Percentiles rank a stretch among this genome's conserved stretches.
Evolutionary conservation across 2,113 vertebrate genomes (phyloP).

Genomic region (Etheostoma cragini): DNA sequence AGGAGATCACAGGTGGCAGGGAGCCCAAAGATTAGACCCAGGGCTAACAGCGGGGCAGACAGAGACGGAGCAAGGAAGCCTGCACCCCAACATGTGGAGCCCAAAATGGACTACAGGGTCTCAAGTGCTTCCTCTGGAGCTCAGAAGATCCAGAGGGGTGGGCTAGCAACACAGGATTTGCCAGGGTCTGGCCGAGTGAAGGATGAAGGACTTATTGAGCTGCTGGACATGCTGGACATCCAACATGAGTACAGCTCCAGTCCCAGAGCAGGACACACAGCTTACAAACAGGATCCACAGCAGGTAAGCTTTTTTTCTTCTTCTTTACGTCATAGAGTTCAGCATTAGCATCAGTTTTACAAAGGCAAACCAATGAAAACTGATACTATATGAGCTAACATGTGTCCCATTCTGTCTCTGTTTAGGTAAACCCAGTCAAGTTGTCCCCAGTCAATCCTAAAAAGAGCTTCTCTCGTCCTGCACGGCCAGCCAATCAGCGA

Average conservation of each 20-base stretch:
- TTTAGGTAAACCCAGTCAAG: conserved; percentile 67
- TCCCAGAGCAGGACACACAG: conserved; percentile 63
- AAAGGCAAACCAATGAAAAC: not conserved
- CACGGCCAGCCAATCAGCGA: conserved; percentile 93
- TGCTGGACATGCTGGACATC: conserved; percentile 86
- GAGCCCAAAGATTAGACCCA: conserved; percentile 71
- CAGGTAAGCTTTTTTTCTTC: conserved; percentile 65
- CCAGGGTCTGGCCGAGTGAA: conserved; percentile 46
- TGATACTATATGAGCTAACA: not conserved
- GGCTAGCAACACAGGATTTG: conserved; percentile 49
- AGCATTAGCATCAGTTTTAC: not conserved
- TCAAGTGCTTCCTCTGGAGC: conserved; percentile 80
- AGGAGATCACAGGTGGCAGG: conserved; percentile 67
- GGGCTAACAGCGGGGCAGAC: conserved; percentile 66
- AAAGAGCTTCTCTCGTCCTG: conserved; percentile 92
- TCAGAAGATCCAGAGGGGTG: conserved; percentile 63
- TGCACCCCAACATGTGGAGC: conserved; percentile 84
- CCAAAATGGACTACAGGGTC: conserved; percentile 88
- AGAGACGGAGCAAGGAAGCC: conserved; percentile 81
- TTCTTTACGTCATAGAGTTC: not conserved
- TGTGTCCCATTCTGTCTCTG: not conserved
- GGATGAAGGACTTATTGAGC: conserved; percentile 82
- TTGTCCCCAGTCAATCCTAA: conserved; percentile 69
- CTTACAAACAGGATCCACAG: conserved; percentile 65
- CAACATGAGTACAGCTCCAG: conserved; percentile 85